A percentile compares a stretch with the other conserved stretches of the same genome.
Conservation (phyloP, 1,140 invertebrate genomes). For the Pararge aegeria region DNA sequence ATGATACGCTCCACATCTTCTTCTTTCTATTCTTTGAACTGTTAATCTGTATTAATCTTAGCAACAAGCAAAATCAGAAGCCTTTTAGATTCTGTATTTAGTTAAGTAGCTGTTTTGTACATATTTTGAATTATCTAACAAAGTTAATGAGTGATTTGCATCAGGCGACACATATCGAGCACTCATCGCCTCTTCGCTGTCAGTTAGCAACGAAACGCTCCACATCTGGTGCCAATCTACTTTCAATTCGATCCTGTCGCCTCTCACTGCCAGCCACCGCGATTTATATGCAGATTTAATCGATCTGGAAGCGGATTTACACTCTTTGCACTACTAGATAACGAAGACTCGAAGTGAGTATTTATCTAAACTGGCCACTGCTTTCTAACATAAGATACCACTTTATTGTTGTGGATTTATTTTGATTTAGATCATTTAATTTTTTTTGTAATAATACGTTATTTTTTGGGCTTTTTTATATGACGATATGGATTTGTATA, state of each 20-base stretch:
- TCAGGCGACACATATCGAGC: conserved; percentile 4
- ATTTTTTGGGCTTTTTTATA: too few species aligned
- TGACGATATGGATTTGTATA: too few species aligned
- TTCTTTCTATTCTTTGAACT: too few species aligned
- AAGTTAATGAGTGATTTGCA: conserved; percentile 27
- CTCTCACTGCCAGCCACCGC: conserved; percentile 4
- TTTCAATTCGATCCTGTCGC: conserved; percentile 21
- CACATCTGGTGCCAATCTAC: conserved; percentile 27
- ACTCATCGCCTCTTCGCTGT: conserved; percentile 14
- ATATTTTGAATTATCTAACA: too few species aligned
- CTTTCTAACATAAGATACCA: neutral
- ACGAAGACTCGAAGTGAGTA: neutral
- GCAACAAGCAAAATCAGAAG: too few species aligned
- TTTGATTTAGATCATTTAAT: too few species aligned
- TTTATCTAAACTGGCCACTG: neutral
- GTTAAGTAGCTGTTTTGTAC: too few species aligned
- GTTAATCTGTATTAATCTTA: too few species aligned
- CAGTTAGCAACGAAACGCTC: conserved; percentile 16
- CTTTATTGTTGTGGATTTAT: too few species aligned
- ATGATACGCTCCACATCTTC: neutral
- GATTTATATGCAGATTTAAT: conserved; percentile 26
- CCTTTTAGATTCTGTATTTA: too few species aligned
- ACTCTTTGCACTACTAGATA: neutral
- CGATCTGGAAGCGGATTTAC: conserved; percentile 1
- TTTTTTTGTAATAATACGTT: too few species aligned